Base-by-base conservation (phyloP, 2,113 vertebrate genomes). In the Coturnix japonica region DNA sequence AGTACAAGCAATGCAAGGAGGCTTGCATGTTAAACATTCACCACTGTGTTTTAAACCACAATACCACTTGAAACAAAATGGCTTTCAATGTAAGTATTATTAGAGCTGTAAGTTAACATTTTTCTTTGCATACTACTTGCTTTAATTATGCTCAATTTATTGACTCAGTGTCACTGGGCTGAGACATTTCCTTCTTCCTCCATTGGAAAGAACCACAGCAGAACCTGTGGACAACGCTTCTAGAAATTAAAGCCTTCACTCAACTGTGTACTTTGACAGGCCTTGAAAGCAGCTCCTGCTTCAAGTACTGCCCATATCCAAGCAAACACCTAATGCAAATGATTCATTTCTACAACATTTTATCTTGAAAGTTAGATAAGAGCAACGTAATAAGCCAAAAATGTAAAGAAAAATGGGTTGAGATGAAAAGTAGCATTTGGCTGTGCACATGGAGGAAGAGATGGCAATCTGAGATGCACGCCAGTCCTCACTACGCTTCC, bases 1-100 rank as follows among this genome's bases (percentile, higher is more conserved):
- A 15, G 5, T 7, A 51, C 11, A 2, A 0, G 28, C 33, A 67
- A 35, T 1, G 1, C 3, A 25, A 57, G 47, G n/a, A 75, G 12
- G 13, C 13, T n/a, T 46, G 46, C 37, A 26, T 0, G n/a, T 0
- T 23, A 54, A 80, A 53, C 1, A 73, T 5, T 44, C 64, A 74
- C 37, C n/a, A 47, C 10, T 6, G 22, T 19, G 56, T 31, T 69
- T 3, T 5, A 91, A 79, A 83, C 21, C 19, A 54, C 6, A 14
- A 72, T 6, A 54, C 14, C 30, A 31, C 51, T 19, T 13, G 6
- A 70, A 69, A 64, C 11, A 30, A 67, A 37, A 9, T 3, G 6
- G 7, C 54, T 77, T 43, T 13, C 30, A 47, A 66, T 26, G 6
- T 51, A 75, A 22, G 54, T 69, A 18, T 26, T 11, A 69, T 19